These are phyloP conservation scores for Sinonovacula constricta DNA, from an alignment of 1,140 invertebrate genomes.

Conservation along the genomic window DNA sequence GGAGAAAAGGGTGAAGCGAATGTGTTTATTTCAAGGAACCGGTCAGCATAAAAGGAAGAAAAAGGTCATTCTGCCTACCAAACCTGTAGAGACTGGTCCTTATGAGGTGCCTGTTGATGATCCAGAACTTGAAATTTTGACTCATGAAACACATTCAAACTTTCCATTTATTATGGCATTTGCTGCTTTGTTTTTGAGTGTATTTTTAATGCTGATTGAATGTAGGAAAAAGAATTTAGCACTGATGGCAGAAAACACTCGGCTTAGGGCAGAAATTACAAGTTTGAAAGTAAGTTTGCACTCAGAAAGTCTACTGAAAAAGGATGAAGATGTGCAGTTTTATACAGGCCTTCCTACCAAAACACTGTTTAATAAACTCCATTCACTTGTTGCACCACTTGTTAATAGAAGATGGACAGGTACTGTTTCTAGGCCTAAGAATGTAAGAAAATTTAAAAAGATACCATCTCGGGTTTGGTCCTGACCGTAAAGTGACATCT, in stretches of 20 bases:
- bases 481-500: constrained; percentile 8
- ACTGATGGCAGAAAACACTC: neutral
- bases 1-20: neutral
- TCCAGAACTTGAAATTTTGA: neutral
- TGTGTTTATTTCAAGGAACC: neutral
- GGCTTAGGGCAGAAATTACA: neutral
- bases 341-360: neutral
- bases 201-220: neutral
- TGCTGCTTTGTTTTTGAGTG: neutral
- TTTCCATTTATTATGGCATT: neutral
- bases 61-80: neutral
- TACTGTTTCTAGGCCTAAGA: neutral
- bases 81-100: neutral
- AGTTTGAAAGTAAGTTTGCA: neutral
- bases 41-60: neutral
- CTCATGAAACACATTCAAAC: neutral
- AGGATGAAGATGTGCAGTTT: neutral
- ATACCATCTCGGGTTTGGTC: neutral
- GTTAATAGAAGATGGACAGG: neutral
- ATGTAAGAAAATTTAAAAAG: neutral
- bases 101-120: neutral
- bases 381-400: neutral
- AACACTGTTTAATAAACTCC: neutral
- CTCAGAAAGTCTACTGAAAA: neutral
- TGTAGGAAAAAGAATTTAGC: neutral